A percentile compares a stretch with the other conserved stretches of the same genome.
Evolutionary conservation across 2,888 invertebrate species (phyloP).

Genomic region (Pyrrhia umbra): DNA sequence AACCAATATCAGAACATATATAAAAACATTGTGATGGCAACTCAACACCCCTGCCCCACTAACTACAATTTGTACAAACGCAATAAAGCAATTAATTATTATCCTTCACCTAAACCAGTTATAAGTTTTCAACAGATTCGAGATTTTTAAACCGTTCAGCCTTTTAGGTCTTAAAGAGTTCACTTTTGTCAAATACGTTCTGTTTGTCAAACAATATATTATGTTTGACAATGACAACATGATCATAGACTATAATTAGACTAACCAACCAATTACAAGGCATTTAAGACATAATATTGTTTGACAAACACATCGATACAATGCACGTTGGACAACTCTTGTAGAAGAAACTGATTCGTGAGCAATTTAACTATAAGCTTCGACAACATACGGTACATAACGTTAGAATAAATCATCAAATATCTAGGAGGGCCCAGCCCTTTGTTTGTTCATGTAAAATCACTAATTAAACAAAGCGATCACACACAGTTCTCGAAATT

Average conservation of each 20-base stretch:
- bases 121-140: conserved; percentile 58
- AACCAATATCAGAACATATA: conserved; percentile 51
- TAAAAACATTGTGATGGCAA: conserved; percentile 59
- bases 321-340: conserved; percentile 14
- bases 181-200: conserved; percentile 16
- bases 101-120: conserved; percentile 63
- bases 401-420: conserved; percentile 57
- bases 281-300: conserved; percentile 6
- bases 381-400: conserved; percentile 33
- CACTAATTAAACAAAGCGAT: conserved; percentile 50
- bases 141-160: conserved; percentile 62
- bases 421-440: conserved; percentile 64
- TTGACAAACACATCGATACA: conserved; percentile 35
- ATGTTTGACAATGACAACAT: conserved; percentile 36
- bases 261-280: conserved; percentile 40
- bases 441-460: conserved; percentile 62
- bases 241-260: conserved; percentile 46
- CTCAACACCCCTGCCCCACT: conserved; percentile 45
- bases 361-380: conserved; percentile 54
- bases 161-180: conserved; percentile 51
- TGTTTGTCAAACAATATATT: conserved; percentile 21
- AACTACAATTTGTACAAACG: conserved; percentile 62
- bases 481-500: conserved; percentile 16
- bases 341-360: conserved; percentile 42
- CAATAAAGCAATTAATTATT: conserved; percentile 52